Percentiles rank a stretch among this genome's conserved stretches.
Evolutionary conservation across 2,888 invertebrate species (phyloP).

Genomic region (Acronicta leporina): DNA sequence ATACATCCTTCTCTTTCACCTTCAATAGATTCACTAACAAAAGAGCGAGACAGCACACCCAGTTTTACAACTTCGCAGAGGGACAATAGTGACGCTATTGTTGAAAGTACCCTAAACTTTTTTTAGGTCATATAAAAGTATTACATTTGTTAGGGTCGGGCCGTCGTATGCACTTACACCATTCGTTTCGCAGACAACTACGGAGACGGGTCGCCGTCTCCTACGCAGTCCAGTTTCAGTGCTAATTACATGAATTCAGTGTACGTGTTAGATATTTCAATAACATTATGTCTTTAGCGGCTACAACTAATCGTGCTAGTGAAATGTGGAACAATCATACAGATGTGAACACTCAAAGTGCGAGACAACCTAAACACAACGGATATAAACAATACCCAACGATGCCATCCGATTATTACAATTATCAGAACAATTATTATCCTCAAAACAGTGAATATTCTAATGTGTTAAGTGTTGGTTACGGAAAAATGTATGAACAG

Average conservation of each 20-base stretch:
- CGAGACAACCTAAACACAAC: constrained; percentile 68
- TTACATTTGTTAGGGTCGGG: constrained; percentile 87
- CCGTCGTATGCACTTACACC: constrained; percentile 81
- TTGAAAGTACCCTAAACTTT: constrained; percentile 88
- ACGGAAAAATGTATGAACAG: constrained; percentile 65
- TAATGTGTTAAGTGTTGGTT: constrained; percentile 64
- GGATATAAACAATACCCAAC: constrained; percentile 71
- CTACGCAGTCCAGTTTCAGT: constrained; percentile 78
- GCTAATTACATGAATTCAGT: constrained; percentile 63
- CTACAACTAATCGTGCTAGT: constrained; percentile 78
- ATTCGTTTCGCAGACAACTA: constrained; percentile 86
- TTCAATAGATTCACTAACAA: constrained; percentile 51
- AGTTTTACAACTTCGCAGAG: constrained; percentile 83
- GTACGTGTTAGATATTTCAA: constrained; percentile 60
- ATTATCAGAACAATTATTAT: constrained; percentile 74
- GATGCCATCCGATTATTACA: constrained; percentile 66
- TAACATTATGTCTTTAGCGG: constrained; percentile 74
- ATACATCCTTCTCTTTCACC: constrained; percentile 71
- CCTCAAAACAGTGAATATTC: constrained; percentile 70
- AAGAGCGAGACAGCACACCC: constrained; percentile 72
- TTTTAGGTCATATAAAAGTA: constrained; percentile 89
- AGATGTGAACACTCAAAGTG: constrained; percentile 75
- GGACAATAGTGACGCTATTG: constrained; percentile 87
- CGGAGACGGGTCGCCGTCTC: constrained; percentile 75
- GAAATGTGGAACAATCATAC: constrained; percentile 82